Percentiles rank a stretch among this genome's conserved stretches.
phyloP scores from a whole-genome alignment of 2,888 invertebrate species.

The Phragmatobia fuliginosa region DNA sequence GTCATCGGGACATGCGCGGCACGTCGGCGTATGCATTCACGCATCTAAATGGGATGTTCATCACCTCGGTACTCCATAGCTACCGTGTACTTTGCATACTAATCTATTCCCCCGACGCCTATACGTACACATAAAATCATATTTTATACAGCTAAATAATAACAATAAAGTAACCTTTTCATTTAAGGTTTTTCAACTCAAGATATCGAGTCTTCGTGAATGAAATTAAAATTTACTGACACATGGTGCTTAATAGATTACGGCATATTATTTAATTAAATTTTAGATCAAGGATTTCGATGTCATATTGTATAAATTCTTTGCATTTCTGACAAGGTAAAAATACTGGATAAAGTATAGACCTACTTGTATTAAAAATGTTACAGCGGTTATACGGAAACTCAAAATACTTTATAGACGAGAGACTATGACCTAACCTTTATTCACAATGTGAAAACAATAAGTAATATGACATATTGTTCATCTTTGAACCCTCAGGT shows the following conservation, averaged over 20 bases:
- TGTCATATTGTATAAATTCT: not conserved
- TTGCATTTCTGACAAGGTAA: not conserved
- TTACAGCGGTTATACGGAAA: not conserved
- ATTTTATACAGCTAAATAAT: slow-evolving; percentile 54
- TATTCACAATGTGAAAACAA: not conserved
- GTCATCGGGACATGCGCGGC: slow-evolving; percentile 58
- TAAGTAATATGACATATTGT: not conserved
- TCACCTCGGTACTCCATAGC: slow-evolving; percentile 73
- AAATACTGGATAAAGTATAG: not conserved
- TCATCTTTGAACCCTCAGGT: not conserved
- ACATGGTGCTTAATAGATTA: not conserved
- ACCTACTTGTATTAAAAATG: not conserved
- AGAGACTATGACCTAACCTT: not conserved
- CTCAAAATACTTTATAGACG: not conserved
- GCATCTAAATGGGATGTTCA: slow-evolving; percentile 79
- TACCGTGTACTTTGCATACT: slow-evolving; percentile 76
- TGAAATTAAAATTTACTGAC: slow-evolving; percentile 20
- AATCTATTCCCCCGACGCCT: slow-evolving; percentile 57
- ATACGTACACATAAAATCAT: slow-evolving; percentile 57
- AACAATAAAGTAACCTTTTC: slow-evolving; percentile 48
- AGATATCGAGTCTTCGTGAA: slow-evolving; percentile 33
- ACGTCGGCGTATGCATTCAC: slow-evolving; percentile 63
- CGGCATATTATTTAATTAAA: not conserved
- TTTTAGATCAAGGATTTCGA: not conserved
- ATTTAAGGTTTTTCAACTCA: slow-evolving; percentile 53